Evolutionary conservation across 2,113 vertebrate species (phyloP).

Genomic region (Origma solitaria): DNA sequence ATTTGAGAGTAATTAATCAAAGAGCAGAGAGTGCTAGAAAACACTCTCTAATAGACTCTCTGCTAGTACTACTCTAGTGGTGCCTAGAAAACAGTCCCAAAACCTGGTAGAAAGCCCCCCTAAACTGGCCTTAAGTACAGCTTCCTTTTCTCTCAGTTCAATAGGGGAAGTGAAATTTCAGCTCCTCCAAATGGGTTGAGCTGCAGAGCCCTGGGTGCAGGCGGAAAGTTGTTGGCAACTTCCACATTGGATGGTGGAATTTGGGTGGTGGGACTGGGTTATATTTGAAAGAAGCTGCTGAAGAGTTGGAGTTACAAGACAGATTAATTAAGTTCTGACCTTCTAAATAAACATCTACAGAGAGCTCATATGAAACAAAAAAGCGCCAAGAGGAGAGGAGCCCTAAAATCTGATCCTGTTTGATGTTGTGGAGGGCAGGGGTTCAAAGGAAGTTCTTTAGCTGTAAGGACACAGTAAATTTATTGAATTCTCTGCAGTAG

Average conservation of each 20-base stretch:
- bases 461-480: background rate
- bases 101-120: background rate
- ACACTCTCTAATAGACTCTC: background rate
- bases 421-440: background rate
- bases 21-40: background rate
- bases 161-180: background rate
- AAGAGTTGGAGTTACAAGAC: background rate
- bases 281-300: background rate
- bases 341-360: background rate
- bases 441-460: background rate
- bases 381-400: too few relatives aligned
- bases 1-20: background rate
- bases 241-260: background rate
- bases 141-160: background rate
- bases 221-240: background rate
- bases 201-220: background rate
- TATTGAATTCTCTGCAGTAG: background rate
- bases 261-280: background rate
- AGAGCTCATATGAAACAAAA: background rate
- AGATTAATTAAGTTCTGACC: background rate
- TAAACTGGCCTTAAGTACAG: too few relatives aligned
- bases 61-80: background rate
- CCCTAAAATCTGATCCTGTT: background rate
- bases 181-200: accelerated
- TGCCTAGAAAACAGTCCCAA: background rate